A percentile compares a stretch with the other conserved stretches of the same genome.
phyloP scores from a whole-genome alignment of 2,797 vertebrate genomes.

The Antrozous pallidus region DNA sequence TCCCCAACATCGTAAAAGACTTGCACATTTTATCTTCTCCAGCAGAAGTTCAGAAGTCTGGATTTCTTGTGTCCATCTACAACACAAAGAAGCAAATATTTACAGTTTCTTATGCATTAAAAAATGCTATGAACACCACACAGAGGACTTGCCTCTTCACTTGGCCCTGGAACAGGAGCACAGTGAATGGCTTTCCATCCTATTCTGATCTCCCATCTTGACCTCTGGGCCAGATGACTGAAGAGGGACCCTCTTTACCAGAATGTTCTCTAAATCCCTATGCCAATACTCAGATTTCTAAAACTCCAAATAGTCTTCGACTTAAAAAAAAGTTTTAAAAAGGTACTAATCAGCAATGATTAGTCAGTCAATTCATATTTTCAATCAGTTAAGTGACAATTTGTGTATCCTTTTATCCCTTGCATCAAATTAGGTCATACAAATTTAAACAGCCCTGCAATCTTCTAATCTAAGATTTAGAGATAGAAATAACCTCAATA shows the following conservation, averaged over 20 bases:
- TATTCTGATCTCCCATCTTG: neutral
- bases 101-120: neutral
- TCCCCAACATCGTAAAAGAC: neutral
- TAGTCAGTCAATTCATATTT: neutral
- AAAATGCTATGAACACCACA: neutral
- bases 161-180: neutral
- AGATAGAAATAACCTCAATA: neutral
- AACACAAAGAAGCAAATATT: neutral
- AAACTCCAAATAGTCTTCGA: neutral
- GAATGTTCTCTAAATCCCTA: neutral
- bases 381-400: neutral
- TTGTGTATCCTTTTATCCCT: neutral
- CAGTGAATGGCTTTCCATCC: neutral
- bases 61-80: slow-evolving; percentile 46
- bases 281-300: neutral
- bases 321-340: neutral
- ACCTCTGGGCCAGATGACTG: neutral
- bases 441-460: neutral
- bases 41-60: neutral
- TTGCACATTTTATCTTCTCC: neutral
- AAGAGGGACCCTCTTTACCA: neutral
- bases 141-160: neutral
- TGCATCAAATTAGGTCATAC: neutral
- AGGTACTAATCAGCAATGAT: neutral
- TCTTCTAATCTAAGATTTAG: neutral